These are phyloP conservation scores for Poeciliopsis occidentalis DNA, from an alignment of 2,113 vertebrate genomes.

Conservation along the genomic window DNA sequence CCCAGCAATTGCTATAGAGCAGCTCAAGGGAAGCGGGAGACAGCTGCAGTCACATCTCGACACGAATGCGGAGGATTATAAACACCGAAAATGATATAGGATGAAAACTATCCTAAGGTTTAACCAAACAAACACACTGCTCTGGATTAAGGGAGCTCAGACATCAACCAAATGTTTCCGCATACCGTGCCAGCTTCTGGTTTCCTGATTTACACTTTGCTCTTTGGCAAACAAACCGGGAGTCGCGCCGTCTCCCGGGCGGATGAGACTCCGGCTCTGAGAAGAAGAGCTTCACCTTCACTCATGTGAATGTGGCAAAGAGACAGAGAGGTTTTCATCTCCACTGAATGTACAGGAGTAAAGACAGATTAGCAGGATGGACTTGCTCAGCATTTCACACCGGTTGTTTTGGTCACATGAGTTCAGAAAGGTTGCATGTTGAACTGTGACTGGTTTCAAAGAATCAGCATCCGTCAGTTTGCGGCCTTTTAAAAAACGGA, in stretches of 20 bases:
- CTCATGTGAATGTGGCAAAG: too few relatives aligned
- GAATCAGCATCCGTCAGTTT: too few relatives aligned
- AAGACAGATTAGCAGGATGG: neutral
- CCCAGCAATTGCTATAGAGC: slow-evolving; percentile 3
- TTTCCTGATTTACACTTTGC: slow-evolving; percentile 18
- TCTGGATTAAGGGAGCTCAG: slow-evolving; percentile 24
- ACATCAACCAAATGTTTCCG: slow-evolving; percentile 10
- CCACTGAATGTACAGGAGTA: neutral
- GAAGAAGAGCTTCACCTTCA: too few relatives aligned
- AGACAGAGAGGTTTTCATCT: neutral
- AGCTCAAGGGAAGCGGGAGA: slow-evolving; percentile 4
- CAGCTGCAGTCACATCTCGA: neutral
- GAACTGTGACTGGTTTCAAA: too few relatives aligned
- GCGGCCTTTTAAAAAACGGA: too few relatives aligned
- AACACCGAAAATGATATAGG: too few relatives aligned
- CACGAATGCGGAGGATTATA: neutral
- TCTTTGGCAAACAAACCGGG: slow-evolving; percentile 8
- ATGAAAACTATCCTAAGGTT: neutral
- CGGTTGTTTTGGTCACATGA: neutral
- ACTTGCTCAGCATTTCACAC: neutral
- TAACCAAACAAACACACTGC: neutral
- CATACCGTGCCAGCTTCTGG: slow-evolving; percentile 1
- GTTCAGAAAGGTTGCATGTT: too few relatives aligned
- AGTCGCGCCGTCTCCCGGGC: slow-evolving; percentile 8
- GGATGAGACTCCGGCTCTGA: slow-evolving; percentile 14